Percentiles rank a stretch among this genome's conserved stretches.
These are phyloP conservation scores for Grapholita molesta DNA, from an alignment of 1,140 invertebrate genomes.

Conservation along the genomic window DNA sequence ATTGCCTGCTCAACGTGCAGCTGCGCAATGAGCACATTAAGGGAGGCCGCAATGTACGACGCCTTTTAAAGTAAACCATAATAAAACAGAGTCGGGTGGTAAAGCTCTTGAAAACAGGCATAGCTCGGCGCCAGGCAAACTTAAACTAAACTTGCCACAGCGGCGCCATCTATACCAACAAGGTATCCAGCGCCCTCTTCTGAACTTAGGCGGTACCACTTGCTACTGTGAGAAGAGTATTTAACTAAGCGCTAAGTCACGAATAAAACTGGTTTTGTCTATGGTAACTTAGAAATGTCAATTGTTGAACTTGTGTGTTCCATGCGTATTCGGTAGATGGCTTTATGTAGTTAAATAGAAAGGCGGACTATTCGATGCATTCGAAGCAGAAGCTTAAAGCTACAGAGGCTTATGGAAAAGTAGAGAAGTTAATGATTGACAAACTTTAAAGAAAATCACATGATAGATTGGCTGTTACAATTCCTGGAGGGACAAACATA, in stretches of 20 bases:
- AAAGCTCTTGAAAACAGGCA: background rate
- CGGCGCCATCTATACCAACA: background rate
- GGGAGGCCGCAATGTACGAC: background rate
- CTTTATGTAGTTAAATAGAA: background rate
- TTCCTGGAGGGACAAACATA: too few species aligned
- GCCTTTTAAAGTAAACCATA: background rate
- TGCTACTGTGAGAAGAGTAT: background rate
- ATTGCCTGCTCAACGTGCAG: background rate
- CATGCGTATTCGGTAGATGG: background rate
- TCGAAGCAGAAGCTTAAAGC: too few species aligned
- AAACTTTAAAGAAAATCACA: too few species aligned
- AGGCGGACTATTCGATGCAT: too few species aligned
- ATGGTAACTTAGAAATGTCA: background rate
- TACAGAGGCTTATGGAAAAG: too few species aligned
- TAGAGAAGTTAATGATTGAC: too few species aligned
- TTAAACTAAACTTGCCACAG: conserved; percentile 5
- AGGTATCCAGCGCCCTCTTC: background rate
- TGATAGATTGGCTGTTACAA: too few species aligned
- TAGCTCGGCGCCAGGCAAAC: conserved; percentile 5
- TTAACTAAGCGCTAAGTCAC: background rate
- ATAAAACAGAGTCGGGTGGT: background rate
- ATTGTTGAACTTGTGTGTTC: background rate
- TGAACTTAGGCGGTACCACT: background rate
- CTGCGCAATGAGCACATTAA: background rate
- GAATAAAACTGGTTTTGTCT: too few species aligned